Evolutionary conservation across 2,888 invertebrate species (phyloP).

Genomic region (Melanostoma mellinum): DNA sequence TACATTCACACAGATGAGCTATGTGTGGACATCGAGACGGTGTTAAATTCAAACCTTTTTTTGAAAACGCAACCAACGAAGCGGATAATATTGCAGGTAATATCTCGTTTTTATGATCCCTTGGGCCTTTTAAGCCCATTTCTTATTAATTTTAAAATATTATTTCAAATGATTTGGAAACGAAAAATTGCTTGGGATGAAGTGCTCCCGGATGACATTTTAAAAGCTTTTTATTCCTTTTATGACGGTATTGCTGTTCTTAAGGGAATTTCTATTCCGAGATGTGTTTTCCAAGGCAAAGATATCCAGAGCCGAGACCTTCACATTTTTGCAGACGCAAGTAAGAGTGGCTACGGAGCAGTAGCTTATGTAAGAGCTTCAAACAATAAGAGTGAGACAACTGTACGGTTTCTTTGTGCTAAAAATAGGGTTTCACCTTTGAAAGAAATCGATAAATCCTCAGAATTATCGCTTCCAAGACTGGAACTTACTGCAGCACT

Average conservation of each 20-base stretch:
- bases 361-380: background rate
- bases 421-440: too few species aligned
- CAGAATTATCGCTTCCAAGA: too few species aligned
- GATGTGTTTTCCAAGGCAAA: background rate
- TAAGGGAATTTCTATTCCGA: background rate
- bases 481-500: too few species aligned
- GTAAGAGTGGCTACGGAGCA: background rate
- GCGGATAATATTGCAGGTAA: conserved; percentile 18
- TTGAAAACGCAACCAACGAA: conserved; percentile 11
- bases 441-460: too few species aligned
- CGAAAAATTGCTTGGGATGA: conserved; percentile 2
- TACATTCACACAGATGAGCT: conserved; percentile 32
- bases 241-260: background rate
- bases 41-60: background rate
- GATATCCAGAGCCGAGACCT: background rate
- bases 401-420: too few species aligned
- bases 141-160: conserved; percentile 7
- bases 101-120: conserved; percentile 23
- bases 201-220: background rate
- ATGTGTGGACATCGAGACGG: conserved; percentile 20
- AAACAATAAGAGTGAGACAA: too few species aligned
- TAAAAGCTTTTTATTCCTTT: too few species aligned
- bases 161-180: conserved; percentile 6
- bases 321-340: conserved; percentile 17
- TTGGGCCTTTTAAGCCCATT: conserved; percentile 10